A percentile compares a stretch with the other conserved stretches of the same genome.
These are phyloP conservation scores for Mustelus asterias DNA, from an alignment of 2,113 vertebrate species.

Conservation along the genomic window DNA sequence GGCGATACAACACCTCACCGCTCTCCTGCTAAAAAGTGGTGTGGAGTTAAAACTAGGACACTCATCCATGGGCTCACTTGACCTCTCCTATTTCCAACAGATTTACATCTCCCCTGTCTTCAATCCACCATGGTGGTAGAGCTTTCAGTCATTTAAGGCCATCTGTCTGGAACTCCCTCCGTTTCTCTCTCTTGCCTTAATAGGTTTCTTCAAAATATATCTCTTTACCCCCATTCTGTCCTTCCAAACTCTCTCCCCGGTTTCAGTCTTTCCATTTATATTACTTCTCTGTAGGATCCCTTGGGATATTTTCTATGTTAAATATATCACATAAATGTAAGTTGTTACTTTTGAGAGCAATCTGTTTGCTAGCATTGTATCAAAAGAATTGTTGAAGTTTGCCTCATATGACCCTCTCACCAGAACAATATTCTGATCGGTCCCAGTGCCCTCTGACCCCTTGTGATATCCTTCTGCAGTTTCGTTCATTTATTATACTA, in stretches of 20 bases:
- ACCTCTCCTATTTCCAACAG: neutral
- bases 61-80: neutral
- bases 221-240: neutral
- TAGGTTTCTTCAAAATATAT: neutral
- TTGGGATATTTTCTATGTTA: neutral
- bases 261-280: neutral
- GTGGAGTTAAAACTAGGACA: neutral
- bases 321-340: neutral
- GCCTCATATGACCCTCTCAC: neutral
- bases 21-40: neutral
- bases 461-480: neutral
- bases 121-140: neutral
- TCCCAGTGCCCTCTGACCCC: neutral
- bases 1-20: neutral
- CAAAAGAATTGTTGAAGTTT: neutral
- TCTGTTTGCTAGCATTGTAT: neutral
- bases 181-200: neutral
- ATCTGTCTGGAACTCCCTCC: neutral
- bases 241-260: neutral
- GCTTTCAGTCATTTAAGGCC: neutral
- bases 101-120: neutral
- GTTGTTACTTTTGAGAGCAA: neutral
- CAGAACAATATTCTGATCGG: neutral
- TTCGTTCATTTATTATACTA: neutral
- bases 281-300: neutral